A percentile compares a stretch with the other conserved stretches of the same genome.
Evolutionary conservation across 2,113 vertebrate genomes (phyloP).

Genomic region (Eolophus roseicapilla): DNA sequence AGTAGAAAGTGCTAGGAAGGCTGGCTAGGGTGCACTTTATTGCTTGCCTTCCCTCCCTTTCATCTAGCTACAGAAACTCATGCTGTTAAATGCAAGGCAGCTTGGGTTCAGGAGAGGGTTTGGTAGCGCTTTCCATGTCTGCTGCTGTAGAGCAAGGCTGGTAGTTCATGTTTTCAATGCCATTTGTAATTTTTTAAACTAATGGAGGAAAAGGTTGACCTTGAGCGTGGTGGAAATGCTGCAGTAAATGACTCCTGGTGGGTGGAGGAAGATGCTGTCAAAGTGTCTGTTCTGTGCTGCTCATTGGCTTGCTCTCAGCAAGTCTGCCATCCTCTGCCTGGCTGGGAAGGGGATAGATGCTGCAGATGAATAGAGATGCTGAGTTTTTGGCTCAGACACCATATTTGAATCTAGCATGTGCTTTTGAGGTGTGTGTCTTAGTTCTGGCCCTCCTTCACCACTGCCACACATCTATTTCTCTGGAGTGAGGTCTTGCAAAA

Average conservation of each 20-base stretch:
- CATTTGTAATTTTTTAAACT: neutral
- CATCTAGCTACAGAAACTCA: neutral
- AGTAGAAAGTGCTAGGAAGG: neutral
- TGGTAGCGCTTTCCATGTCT: accelerated
- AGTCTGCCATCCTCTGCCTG: neutral
- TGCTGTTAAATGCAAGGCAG: neutral
- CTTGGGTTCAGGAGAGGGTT: neutral
- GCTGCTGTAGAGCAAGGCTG: neutral
- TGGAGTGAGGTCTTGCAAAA: neutral
- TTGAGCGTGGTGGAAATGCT: neutral
- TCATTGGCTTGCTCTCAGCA: neutral
- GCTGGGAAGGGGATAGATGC: neutral
- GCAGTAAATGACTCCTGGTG: neutral
- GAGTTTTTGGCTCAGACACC: neutral
- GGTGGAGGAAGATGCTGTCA: neutral
- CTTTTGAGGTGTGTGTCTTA: neutral
- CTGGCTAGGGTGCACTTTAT: neutral
- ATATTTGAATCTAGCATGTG: neutral
- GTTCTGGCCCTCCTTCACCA: neutral
- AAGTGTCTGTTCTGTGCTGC: neutral
- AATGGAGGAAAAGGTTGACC: neutral
- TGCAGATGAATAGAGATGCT: neutral
- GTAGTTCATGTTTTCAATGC: neutral
- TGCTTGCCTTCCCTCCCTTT: neutral
- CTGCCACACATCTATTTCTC: neutral